Percentiles rank a stretch among this genome's conserved stretches.
Evolutionary conservation across 2,113 vertebrate genomes (phyloP).

Genomic region (Hippocampus mohnikei): DNA sequence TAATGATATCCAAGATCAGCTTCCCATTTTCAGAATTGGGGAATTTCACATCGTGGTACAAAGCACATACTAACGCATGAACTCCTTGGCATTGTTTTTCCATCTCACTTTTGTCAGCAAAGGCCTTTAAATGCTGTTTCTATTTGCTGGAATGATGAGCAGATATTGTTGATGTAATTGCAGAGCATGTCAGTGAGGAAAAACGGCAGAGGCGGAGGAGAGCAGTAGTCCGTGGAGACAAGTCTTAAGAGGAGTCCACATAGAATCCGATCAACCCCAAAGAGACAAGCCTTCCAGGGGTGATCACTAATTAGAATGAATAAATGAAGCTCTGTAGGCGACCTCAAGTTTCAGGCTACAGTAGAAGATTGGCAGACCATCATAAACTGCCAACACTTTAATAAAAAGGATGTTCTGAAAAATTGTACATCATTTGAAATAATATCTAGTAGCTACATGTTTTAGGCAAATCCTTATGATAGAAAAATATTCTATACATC

Average conservation of each 20-base stretch:
- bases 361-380: slow-evolving; percentile 14
- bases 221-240: slow-evolving; percentile 3
- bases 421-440: not conserved
- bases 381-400: not conserved
- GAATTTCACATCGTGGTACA: slow-evolving; percentile 19
- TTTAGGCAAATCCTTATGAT: no score
- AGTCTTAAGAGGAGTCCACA: slow-evolving; percentile 12
- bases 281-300: slow-evolving; percentile 21
- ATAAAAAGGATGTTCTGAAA: not conserved
- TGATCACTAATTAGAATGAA: slow-evolving; percentile 44
- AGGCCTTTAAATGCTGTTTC: slow-evolving; percentile 14
- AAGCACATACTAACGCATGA: slow-evolving; percentile 14
- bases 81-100: slow-evolving; percentile 16
- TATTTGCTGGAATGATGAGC: slow-evolving; percentile 22
- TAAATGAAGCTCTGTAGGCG: slow-evolving; percentile 14
- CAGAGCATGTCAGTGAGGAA: slow-evolving; percentile 13
- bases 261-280: slow-evolving; percentile 12
- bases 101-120: not conserved
- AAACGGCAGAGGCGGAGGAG: slow-evolving; percentile 4
- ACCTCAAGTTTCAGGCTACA: slow-evolving; percentile 27
- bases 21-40: slow-evolving; percentile 20
- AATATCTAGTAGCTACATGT: no score
- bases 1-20: slow-evolving; percentile 25
- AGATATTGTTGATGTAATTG: slow-evolving; percentile 23
- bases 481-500: no score